phyloP scores from a whole-genome alignment of 2,113 vertebrate genomes.

The Octodon degus region DNA sequence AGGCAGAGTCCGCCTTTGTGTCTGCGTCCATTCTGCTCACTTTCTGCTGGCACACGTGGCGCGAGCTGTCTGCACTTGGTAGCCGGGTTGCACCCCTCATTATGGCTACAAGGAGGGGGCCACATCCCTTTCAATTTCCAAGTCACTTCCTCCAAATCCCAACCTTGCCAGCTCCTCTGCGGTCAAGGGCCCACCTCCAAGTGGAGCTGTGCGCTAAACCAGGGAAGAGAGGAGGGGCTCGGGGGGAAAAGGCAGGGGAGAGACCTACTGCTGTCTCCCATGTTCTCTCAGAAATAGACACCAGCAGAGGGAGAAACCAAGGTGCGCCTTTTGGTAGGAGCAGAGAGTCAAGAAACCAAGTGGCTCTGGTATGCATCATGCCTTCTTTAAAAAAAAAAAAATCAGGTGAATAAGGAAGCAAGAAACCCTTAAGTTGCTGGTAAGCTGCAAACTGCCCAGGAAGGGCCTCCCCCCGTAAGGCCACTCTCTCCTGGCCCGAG shows the following conservation, averaged over 20 bases:
- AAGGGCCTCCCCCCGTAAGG: neutral
- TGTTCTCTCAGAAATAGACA: neutral
- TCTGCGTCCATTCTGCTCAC: neutral
- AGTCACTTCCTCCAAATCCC: neutral
- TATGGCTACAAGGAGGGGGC: neutral
- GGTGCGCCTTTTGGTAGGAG: neutral
- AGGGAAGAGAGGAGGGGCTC: neutral
- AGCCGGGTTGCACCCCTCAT: too few species aligned
- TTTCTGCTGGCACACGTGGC: neutral
- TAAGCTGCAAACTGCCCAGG: neutral
- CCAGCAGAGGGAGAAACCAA: neutral
- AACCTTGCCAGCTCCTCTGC: neutral
- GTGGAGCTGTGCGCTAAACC: neutral
- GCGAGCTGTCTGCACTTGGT: neutral
- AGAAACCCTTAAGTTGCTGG: neutral
- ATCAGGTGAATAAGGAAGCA: neutral
- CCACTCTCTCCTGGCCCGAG: neutral
- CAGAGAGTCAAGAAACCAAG: neutral
- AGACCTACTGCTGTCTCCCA: neutral
- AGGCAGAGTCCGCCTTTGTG: neutral
- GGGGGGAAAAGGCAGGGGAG: neutral
- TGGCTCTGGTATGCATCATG: neutral
- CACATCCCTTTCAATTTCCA: neutral
- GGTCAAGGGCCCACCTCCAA: neutral
- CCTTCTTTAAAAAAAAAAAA: neutral